phyloP scores from a whole-genome alignment of 2,113 vertebrate genomes.

The Plecotus auritus region DNA sequence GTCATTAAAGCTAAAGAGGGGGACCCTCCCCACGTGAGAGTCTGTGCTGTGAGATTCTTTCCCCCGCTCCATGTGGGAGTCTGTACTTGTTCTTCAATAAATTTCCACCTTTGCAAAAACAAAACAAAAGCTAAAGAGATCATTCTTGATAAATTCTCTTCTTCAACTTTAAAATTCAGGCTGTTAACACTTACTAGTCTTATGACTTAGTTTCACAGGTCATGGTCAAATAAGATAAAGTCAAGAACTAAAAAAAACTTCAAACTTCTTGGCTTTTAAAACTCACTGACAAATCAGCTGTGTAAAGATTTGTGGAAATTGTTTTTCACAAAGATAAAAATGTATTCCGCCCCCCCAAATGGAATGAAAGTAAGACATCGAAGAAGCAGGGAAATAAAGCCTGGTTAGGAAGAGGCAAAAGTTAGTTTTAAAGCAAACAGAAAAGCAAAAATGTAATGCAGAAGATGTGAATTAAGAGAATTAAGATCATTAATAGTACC shows the following conservation, averaged over 20 bases:
- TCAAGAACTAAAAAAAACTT: not conserved
- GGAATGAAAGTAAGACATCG: conserved; percentile 43
- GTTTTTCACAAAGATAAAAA: conserved; percentile 33
- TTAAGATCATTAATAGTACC: not conserved
- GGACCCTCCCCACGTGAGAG: too few relatives aligned
- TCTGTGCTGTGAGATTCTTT: too few relatives aligned
- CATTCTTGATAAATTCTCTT: conserved; percentile 8
- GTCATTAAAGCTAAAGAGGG: not conserved
- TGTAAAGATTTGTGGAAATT: conserved; percentile 6
- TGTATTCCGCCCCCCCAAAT: not conserved
- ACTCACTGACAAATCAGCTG: conserved; percentile 13
- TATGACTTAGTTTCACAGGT: not conserved
- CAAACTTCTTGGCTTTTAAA: conserved; percentile 14
- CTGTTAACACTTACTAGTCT: not conserved
- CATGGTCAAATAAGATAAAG: conserved; percentile 19
- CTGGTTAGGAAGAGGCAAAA: conserved; percentile 38
- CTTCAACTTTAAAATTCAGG: conserved; percentile 35
- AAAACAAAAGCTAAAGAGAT: not conserved
- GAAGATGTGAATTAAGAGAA: conserved; percentile 20
- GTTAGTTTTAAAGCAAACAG: conserved; percentile 34
- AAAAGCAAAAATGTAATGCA: conserved; percentile 5
- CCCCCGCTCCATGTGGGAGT: too few relatives aligned
- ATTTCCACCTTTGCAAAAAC: too few relatives aligned
- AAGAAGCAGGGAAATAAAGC: conserved; percentile 44
- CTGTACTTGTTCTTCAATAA: too few relatives aligned